These are phyloP conservation scores for Leucophora obtusa DNA, from an alignment of 2,888 invertebrate genomes.

Conservation along the genomic window DNA sequence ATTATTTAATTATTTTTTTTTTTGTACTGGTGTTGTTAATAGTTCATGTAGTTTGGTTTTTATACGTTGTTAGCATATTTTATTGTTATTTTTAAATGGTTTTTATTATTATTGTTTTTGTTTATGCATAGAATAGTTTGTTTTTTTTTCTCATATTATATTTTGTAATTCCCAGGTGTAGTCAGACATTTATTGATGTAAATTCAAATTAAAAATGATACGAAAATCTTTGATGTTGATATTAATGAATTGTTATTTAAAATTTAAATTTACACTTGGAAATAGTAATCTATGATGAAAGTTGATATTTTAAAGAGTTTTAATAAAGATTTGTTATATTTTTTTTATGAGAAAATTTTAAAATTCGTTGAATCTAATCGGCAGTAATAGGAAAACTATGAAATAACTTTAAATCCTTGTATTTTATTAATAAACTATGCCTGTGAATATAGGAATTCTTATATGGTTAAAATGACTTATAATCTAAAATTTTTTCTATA, in stretches of 20 bases:
- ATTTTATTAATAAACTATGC: no score
- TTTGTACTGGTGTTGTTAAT: neutral
- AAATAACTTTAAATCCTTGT: no score
- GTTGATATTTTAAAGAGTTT: no score
- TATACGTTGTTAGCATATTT: conserved; percentile 9
- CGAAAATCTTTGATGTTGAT: neutral
- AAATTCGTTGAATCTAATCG: no score
- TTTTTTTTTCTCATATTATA: conserved; percentile 3
- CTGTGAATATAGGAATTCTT: no score
- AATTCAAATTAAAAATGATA: conserved; percentile 18
- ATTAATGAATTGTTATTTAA: neutral
- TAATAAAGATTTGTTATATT: no score
- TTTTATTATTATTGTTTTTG: neutral
- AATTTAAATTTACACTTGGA: neutral
- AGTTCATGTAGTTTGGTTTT: neutral
- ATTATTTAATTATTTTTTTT: no score
- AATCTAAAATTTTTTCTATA: no score
- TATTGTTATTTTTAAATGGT: neutral
- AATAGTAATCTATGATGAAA: no score
- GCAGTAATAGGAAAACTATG: no score
- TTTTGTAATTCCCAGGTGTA: conserved; percentile 13
- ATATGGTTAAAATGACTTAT: no score
- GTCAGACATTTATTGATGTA: conserved; percentile 8
- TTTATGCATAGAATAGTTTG: neutral
- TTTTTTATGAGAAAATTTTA: no score